Evolutionary conservation across 2,888 invertebrate genomes (phyloP).

Genomic region (Gymnocheta viridis): DNA sequence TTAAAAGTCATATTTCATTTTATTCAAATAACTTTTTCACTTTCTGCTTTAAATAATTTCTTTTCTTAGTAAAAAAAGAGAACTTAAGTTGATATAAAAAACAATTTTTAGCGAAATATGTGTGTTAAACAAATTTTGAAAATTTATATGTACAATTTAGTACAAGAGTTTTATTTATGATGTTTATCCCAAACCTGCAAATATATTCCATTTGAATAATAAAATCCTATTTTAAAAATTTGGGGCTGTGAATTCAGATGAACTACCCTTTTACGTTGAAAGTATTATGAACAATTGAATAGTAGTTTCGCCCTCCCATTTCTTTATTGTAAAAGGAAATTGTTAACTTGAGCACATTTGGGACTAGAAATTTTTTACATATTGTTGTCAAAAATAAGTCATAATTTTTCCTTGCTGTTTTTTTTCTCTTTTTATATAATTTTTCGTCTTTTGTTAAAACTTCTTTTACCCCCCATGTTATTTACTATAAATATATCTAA

Average conservation of each 20-base stretch:
- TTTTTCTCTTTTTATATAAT: constrained; percentile 9
- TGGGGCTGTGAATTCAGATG: background rate
- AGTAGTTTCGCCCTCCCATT: constrained; percentile 15
- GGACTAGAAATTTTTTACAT: background rate
- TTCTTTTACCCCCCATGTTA: background rate
- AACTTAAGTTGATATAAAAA: background rate
- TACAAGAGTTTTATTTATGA: constrained; percentile 26
- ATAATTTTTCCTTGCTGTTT: constrained; percentile 42
- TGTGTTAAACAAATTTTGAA: background rate
- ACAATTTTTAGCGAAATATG: background rate
- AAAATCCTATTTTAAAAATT: background rate
- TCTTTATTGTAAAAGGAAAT: background rate
- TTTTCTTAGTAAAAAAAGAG: background rate
- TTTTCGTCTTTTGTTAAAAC: background rate
- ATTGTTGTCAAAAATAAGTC: constrained; percentile 45
- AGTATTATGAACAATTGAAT: constrained; percentile 42
- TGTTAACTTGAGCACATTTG: constrained; percentile 50
- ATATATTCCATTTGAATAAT: background rate
- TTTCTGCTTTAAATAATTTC: background rate
- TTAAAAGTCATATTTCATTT: background rate
- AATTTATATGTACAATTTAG: constrained; percentile 73
- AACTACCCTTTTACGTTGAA: constrained; percentile 61
- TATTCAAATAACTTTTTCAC: background rate
- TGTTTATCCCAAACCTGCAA: background rate
- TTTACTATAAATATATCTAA: background rate